A percentile compares a stretch with the other conserved stretches of the same genome.
Conservation (phyloP, 2,113 vertebrate genomes). For the Taxidea taxus region DNA sequence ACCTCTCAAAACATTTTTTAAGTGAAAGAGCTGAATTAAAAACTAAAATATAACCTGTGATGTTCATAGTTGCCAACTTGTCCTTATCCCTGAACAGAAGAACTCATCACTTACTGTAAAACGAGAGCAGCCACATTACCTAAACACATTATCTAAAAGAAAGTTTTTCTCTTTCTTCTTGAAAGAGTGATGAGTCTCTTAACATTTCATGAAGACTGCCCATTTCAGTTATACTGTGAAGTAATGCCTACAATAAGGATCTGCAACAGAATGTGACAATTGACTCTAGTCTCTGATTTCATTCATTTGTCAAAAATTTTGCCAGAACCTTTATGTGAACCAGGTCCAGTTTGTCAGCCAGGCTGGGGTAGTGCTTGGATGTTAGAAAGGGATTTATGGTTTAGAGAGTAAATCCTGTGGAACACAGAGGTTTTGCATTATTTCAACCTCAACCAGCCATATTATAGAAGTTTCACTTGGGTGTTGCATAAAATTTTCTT, state of each 20-base stretch:
- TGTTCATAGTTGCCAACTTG: background rate
- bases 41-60: background rate
- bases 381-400: background rate
- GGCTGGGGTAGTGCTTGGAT: background rate
- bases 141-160: background rate
- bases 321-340: constrained; percentile 20
- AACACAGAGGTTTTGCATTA: background rate
- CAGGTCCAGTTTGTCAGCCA: background rate
- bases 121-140: background rate
- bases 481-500: background rate
- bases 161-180: background rate
- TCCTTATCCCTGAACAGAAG: background rate
- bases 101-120: background rate
- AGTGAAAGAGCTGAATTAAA: background rate
- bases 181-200: background rate
- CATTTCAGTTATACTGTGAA: constrained; percentile 1
- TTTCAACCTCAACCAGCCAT: background rate
- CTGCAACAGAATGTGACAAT: background rate
- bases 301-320: constrained; percentile 36
- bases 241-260: background rate
- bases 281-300: background rate
- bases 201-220: background rate
- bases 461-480: background rate
- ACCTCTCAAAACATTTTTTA: background rate
- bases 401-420: background rate